Evolutionary conservation across 2,113 vertebrate genomes (phyloP).

Genomic region (Zosterops lateralis): DNA sequence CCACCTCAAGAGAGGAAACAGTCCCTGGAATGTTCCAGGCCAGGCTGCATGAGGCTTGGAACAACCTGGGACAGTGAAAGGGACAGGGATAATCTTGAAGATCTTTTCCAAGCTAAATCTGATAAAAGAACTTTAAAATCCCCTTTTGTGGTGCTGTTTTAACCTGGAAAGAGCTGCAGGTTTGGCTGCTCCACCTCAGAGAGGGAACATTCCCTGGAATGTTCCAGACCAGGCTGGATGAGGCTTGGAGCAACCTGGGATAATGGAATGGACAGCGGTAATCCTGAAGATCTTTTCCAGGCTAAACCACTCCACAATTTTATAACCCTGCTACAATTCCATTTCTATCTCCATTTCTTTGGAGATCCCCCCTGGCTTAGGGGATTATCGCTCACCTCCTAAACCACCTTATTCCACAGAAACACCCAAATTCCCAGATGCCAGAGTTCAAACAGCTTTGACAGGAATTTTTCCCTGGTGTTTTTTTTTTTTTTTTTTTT

Average conservation of each 20-base stretch:
- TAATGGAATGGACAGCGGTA: neutral
- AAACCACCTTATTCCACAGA: accelerated
- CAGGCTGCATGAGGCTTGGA: neutral
- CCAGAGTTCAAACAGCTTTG: neutral
- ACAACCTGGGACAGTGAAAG: neutral
- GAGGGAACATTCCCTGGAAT: neutral
- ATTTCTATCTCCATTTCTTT: accelerated
- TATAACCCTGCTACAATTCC: accelerated
- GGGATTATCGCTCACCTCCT: neutral
- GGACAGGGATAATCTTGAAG: too few relatives aligned
- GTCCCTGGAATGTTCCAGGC: neutral
- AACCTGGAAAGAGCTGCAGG: neutral
- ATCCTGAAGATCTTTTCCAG: neutral
- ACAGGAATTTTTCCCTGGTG: too few relatives aligned
- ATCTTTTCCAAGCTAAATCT: too few relatives aligned
- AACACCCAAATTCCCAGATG: accelerated
- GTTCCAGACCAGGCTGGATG: neutral
- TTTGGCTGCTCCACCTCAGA: too few relatives aligned
- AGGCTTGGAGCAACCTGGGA: neutral
- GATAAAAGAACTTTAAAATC: neutral
- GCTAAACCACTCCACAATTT: neutral
- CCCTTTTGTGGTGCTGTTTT: accelerated
- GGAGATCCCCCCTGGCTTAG: too few relatives aligned
- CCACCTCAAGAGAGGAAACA: neutral
- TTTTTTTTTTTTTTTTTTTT: accelerated